phyloP scores from a whole-genome alignment of 1,140 invertebrate genomes.

The Megalopta genalis region DNA sequence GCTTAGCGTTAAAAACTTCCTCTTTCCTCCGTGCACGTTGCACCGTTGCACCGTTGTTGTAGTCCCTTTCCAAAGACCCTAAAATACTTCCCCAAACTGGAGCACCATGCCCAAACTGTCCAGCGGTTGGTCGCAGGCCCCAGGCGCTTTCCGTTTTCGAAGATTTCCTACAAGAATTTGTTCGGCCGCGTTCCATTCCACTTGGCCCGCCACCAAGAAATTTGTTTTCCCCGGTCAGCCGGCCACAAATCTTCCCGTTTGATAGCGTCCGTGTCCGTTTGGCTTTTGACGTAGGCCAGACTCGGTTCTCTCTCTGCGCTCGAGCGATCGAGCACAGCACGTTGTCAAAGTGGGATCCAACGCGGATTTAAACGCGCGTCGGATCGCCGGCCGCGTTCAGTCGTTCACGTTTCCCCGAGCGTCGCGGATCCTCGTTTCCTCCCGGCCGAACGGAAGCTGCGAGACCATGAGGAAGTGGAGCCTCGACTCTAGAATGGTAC shows the following conservation, averaged over 20 bases:
- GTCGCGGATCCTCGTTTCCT: not conserved
- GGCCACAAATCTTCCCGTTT: conserved; percentile 45
- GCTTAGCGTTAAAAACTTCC: too few relatives aligned
- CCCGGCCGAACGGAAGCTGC: conserved; percentile 7
- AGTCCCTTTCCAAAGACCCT: too few relatives aligned
- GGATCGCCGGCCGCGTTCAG: conserved; percentile 25
- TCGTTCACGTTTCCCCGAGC: conserved; percentile 33
- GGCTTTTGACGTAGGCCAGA: conserved; percentile 27
- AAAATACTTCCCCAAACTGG: too few relatives aligned
- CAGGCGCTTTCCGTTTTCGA: not conserved
- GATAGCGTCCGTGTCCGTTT: conserved; percentile 33
- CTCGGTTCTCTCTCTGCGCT: not conserved
- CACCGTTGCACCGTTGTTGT: too few relatives aligned
- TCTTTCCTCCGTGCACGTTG: too few relatives aligned
- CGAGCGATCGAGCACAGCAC: not conserved
- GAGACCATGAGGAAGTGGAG: conserved; percentile 67
- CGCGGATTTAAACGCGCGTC: conserved; percentile 49
- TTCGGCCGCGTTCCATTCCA: conserved; percentile 6
- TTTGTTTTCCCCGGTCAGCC: conserved; percentile 28
- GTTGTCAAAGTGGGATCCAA: conserved; percentile 28
- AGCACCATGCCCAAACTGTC: too few relatives aligned
- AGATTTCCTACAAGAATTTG: not conserved
- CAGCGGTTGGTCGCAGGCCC: too few relatives aligned
- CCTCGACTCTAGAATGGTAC: conserved; percentile 69
- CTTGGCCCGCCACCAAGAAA: conserved; percentile 58